Evolutionary conservation across 2,797 vertebrate species (phyloP), one percentile per base, ranked within the genome.

Genomic region (Mionectes olivaceus): DNA sequence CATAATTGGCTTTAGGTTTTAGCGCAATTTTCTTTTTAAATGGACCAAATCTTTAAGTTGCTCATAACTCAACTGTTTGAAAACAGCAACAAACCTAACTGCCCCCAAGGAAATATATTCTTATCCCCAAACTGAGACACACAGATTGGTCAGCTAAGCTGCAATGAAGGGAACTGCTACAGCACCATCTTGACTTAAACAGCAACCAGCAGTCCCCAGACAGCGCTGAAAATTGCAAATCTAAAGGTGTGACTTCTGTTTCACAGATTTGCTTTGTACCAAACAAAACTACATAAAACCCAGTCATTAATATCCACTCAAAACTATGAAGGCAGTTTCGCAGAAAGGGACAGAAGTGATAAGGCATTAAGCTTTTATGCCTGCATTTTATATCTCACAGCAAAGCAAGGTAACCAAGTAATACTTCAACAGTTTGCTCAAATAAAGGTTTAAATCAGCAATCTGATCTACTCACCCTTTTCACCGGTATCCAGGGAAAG

Each of bases 391-490:
- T 82, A 89, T 33, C 95, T 71, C 43, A 3, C 32, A 76, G 74
- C 73, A 83, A 81, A 96, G 76, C 41, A 8, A 83, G 56, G 71
- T 78, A 94, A 78, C 63, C 75, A 76, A 87, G 47, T 55, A 89
- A 83, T 63, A 84, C 47, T 88, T 87, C 80, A 83, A 35, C 4
- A 33, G 39, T 69, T 67, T 82, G 67, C 78, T 70, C 33, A 73
- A 81, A 89, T 73, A 65, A 73, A 91, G 76, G 52, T 19, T 65
- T 84, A 90, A 92, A 75, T 53, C 49, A 53, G 47, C 60, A 69
- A 69, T 50, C 68, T 52, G 63, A 86, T 90, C 90, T 43, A 96
- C 98, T 98, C 91, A 98, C 98, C 97, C 89, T 93, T 97, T 83
- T 96, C 96, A 52, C 49, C 22, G 1, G 68, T 33, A 76, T 90